Percentiles rank a stretch among this genome's conserved stretches.
These are phyloP conservation scores for Avahi laniger DNA, from an alignment of 2,797 vertebrate genomes.

Conservation along the genomic window DNA sequence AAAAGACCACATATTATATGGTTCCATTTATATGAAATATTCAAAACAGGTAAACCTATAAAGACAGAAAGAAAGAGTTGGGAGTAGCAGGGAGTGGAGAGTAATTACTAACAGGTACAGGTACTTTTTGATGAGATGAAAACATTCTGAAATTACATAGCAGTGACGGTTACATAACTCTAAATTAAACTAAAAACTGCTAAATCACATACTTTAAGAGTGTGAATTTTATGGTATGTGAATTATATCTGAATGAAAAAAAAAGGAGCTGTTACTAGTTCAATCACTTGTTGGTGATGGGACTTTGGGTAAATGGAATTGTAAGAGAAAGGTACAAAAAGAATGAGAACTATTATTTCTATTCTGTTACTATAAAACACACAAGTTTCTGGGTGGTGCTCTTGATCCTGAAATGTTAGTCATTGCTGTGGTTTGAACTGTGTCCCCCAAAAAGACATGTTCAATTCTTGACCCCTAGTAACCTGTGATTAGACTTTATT, in stretches of 20 bases:
- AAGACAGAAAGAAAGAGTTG: not conserved
- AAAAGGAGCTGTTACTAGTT: not conserved
- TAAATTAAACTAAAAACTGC: not conserved
- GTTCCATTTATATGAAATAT: not conserved
- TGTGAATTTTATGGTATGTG: not conserved
- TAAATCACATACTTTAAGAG: not conserved
- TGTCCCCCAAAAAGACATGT: not conserved
- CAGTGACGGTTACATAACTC: not conserved
- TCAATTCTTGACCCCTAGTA: not conserved
- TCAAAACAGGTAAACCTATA: not conserved
- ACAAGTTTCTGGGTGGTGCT: not conserved
- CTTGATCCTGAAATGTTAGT: not conserved
- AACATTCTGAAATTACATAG: not conserved
- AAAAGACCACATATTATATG: not conserved
- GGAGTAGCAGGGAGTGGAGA: not conserved
- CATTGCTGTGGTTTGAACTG: not conserved
- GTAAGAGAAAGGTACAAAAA: not conserved
- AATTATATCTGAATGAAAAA: not conserved
- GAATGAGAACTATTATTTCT: not conserved
- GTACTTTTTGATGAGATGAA: not conserved
- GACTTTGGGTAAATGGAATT: not conserved
- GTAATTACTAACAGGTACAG: not conserved
- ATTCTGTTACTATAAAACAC: not conserved
- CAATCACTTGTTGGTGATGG: not conserved
- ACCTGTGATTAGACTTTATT: not conserved